A percentile compares a stretch with the other conserved stretches of the same genome.
Evolutionary conservation across 2,113 vertebrate species (phyloP).

Genomic region (Ornithorhynchus anatinus): DNA sequence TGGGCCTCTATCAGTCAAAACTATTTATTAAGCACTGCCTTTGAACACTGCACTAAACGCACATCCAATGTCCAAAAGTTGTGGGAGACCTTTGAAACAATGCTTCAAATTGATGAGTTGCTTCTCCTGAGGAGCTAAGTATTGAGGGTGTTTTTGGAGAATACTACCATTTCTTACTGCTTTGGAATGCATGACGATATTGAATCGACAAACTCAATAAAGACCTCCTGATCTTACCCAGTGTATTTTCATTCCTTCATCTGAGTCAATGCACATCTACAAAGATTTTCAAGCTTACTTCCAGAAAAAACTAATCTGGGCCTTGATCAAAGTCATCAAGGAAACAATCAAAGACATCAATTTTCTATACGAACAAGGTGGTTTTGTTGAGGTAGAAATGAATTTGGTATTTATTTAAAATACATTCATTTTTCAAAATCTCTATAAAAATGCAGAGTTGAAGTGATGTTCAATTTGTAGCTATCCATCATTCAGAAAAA

Average conservation of each 20-base stretch:
- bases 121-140: too few species aligned
- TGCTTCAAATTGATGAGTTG: too few species aligned
- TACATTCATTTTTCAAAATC: neutral
- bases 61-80: too few species aligned
- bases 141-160: neutral
- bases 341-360: too few species aligned
- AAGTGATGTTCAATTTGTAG: slow-evolving; percentile 21
- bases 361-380: neutral
- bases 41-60: too few species aligned
- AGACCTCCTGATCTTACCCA: neutral
- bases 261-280: neutral
- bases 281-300: neutral
- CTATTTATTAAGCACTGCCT: too few species aligned
- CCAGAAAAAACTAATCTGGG: neutral
- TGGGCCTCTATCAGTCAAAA: too few species aligned
- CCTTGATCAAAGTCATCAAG: neutral
- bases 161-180: neutral
- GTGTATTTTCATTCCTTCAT: neutral
- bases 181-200: neutral
- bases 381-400: neutral
- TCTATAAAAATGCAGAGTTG: neutral
- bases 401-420: neutral
- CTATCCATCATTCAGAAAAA: slow-evolving; percentile 4
- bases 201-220: neutral
- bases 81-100: too few species aligned